Percentiles rank a stretch among this genome's conserved stretches.
Evolutionary conservation across 1,140 invertebrate species (phyloP).

Genomic region (Drosophila leontia): DNA sequence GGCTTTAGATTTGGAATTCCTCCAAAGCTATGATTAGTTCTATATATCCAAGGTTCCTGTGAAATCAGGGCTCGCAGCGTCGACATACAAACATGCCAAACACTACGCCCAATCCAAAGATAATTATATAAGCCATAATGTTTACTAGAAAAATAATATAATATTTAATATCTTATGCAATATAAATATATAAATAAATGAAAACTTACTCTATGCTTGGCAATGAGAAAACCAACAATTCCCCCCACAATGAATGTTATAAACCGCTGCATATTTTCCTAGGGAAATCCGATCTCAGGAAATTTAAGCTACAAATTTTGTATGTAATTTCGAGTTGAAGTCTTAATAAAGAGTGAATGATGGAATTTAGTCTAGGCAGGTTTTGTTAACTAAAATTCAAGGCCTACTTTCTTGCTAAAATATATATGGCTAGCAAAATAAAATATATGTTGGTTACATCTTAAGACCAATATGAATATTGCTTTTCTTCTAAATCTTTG

Average conservation of each 20-base stretch:
- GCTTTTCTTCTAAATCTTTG: not conserved
- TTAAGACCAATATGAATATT: too few relatives aligned
- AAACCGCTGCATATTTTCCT: slow-evolving; percentile 37
- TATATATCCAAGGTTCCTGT: not conserved
- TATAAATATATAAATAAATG: not conserved
- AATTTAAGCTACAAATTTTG: slow-evolving; percentile 2
- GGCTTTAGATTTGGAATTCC: not conserved
- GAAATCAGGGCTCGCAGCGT: slow-evolving; percentile 28
- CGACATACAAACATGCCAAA: slow-evolving; percentile 52
- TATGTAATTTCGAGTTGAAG: not conserved
- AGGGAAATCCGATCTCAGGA: not conserved
- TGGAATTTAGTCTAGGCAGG: not conserved
- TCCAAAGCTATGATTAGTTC: not conserved
- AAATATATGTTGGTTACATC: too few relatives aligned
- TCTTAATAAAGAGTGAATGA: not conserved
- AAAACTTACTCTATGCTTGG: slow-evolving; percentile 48
- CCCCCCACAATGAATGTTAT: slow-evolving; percentile 51
- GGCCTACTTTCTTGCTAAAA: not conserved
- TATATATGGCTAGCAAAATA: too few relatives aligned
- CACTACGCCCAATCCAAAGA: slow-evolving; percentile 56
- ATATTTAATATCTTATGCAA: not conserved
- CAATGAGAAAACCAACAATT: slow-evolving; percentile 39
- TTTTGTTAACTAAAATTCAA: not conserved
- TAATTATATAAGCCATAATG: slow-evolving; percentile 42
- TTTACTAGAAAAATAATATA: not conserved